Evolutionary conservation across 2,888 invertebrate genomes (phyloP), one percentile per base, ranked within the genome.

Genomic region (Agapetus fuscipes): DNA sequence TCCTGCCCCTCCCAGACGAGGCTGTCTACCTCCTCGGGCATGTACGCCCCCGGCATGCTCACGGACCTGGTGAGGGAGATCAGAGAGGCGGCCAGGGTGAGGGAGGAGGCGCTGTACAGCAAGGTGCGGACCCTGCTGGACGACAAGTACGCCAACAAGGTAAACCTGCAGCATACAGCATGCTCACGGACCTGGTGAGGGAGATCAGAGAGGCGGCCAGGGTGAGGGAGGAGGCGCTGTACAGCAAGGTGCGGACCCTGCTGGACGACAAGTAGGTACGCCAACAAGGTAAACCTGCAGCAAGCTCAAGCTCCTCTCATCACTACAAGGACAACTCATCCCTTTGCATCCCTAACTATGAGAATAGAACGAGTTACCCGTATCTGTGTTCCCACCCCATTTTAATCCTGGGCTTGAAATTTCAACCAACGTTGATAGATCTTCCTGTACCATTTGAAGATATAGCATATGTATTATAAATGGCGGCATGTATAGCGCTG

Each of bases 131-230:
- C 73, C 34, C 67, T 77, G 66, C 66, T 77, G 44, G 62, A 74
- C 43, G 76, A 77, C 49, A 71, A 71, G 49, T 70, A 65, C 45
- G 51, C 35, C 11, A 35, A 52, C 45, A 52, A 61, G 58, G 64
- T 64, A 49, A 15, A 28, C 14, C n/a, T n/a, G n/a, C n/a, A n/a
- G n/a, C n/a, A n/a, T n/a, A n/a, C n/a, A n/a, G n/a, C n/a, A 75
- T 80, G 68, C 64, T 83, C 52, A 72, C 80, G 9, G 82, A 83
- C 57, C 62, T 83, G 53, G 79, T 83, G 48, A 70, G 81, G 20
- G 83, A 83, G 62, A 79, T 83, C 12, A 66, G 82, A 32, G 83
- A 83, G 54, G 82, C 82, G 14, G 78, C 82, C 13, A 67, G 81
- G 39, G 66, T 82, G 43, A 64, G 82, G 11, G 83, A 83, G 53